Conservation (phyloP, 2,797 vertebrate species). For the Sardinella longiceps region DNA sequence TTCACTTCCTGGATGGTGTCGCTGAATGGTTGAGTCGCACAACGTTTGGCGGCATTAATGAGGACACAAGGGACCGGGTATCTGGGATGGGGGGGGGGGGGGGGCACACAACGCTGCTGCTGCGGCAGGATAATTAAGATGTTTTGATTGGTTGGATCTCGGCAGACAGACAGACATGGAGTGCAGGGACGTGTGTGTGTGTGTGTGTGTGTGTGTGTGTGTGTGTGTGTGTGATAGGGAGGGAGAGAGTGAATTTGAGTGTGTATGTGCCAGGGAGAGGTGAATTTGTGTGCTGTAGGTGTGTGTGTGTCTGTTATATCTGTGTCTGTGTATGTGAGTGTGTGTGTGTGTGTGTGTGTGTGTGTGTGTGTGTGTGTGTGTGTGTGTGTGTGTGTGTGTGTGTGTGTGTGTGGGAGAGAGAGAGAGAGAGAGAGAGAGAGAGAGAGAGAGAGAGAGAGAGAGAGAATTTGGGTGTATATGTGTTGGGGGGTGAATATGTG, state of each 20-base stretch:
- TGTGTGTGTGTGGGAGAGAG: no score
- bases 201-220: not conserved
- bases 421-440: no score
- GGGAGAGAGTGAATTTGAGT: not conserved
- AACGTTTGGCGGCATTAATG: constrained; percentile 8
- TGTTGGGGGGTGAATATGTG: not conserved
- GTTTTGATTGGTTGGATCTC: constrained; percentile 21
- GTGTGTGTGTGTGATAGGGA: not conserved
- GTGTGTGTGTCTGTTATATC: not conserved
- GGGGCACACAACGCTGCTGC: not conserved
- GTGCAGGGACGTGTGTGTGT: not conserved
- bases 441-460: no score
- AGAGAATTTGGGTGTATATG: no score
- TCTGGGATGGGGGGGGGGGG: not conserved
- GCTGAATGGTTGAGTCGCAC: not conserved
- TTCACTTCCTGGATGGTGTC: constrained; percentile 3
- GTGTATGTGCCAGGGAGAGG: no score
- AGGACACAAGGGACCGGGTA: not conserved
- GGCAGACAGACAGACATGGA: not conserved
- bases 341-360: not conserved
- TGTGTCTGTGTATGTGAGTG: not conserved
- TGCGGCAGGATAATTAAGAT: constrained; percentile 16
- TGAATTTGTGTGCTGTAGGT: not conserved
- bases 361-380: no score
- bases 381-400: not conserved